These are phyloP conservation scores for Tipula confusa DNA, from an alignment of 2,888 invertebrate species.

Conservation along the genomic window DNA sequence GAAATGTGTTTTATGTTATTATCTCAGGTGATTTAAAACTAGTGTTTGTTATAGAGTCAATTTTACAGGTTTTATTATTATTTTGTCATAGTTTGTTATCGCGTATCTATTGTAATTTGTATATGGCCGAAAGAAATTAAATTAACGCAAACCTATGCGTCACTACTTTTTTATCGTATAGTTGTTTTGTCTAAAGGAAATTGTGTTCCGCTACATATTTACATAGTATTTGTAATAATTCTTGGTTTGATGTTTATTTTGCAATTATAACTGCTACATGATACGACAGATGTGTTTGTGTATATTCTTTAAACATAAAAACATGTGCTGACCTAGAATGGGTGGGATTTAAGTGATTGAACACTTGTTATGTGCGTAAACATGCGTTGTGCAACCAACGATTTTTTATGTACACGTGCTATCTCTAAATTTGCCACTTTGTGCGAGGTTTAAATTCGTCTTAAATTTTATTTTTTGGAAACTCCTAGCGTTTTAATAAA, in stretches of 20 bases:
- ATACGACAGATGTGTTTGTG: background rate
- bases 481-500: too few species aligned
- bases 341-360: background rate
- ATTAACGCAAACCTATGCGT: background rate
- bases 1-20: background rate
- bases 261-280: background rate
- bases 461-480: too few species aligned
- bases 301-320: background rate
- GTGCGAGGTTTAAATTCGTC: too few species aligned
- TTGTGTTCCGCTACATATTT: slow-evolving; percentile 1
- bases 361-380: too few species aligned
- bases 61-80: background rate
- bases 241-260: background rate
- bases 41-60: background rate
- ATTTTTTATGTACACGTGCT: background rate
- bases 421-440: background rate
- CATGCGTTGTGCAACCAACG: background rate
- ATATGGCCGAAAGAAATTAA: background rate
- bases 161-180: background rate
- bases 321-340: background rate
- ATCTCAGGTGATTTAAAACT: slow-evolving; percentile 25
- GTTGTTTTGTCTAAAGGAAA: background rate
- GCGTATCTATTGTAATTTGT: too few species aligned
- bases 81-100: background rate
- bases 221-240: too few species aligned